Conservation (phyloP, 1,140 invertebrate genomes). For the Heterodera carotae region DNA sequence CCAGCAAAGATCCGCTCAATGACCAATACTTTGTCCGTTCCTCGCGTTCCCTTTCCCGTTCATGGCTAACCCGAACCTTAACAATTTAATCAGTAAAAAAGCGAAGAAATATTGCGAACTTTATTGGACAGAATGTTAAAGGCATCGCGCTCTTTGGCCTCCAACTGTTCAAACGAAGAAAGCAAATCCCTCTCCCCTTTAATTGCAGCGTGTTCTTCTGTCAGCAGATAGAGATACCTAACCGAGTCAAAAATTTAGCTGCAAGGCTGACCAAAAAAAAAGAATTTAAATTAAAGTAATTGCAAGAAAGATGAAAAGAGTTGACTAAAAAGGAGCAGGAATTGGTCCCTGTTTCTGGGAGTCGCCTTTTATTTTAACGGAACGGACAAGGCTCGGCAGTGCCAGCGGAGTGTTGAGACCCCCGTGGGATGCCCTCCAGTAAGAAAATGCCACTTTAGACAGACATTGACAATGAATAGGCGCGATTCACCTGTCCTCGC, state of each 20-base stretch:
- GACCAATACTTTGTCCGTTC: constrained; percentile 80
- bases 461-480: too few species aligned
- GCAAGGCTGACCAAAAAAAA: too few species aligned
- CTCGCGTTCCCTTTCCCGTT: constrained; percentile 75
- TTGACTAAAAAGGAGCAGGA: too few species aligned
- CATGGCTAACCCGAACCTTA: constrained; percentile 74
- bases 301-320: too few species aligned
- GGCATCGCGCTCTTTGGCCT: constrained; percentile 72
- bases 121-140: constrained; percentile 73
- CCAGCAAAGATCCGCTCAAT: constrained; percentile 75
- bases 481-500: constrained; percentile 72
- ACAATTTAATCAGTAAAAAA: constrained; percentile 24
- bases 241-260: not conserved
- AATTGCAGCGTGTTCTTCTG: constrained; percentile 67
- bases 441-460: too few species aligned
- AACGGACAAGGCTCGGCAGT: too few species aligned
- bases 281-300: too few species aligned
- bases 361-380: too few species aligned
- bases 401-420: too few species aligned
- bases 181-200: constrained; percentile 52
- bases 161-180: constrained; percentile 65
- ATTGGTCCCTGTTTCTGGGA: too few species aligned
- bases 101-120: constrained; percentile 21
- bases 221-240: constrained; percentile 71
- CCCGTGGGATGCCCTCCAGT: too few species aligned